These are phyloP conservation scores for Gyps fulvus DNA, from an alignment of 2,113 vertebrate genomes.

Conservation along the genomic window DNA sequence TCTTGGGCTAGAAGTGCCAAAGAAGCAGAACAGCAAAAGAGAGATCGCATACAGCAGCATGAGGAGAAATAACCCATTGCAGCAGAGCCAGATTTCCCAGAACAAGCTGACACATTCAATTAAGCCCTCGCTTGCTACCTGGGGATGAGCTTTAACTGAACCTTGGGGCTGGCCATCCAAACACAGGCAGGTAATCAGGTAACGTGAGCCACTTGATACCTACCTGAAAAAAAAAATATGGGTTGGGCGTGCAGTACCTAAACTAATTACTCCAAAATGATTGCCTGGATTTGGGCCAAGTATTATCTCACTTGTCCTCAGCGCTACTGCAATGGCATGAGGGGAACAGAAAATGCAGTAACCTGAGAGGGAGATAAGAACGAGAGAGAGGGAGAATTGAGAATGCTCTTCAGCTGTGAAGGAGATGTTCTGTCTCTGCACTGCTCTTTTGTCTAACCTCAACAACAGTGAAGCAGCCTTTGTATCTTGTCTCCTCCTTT, in stretches of 20 bases:
- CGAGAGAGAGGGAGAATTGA: slow-evolving; percentile 17
- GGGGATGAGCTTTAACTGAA: slow-evolving; percentile 7
- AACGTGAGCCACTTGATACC: slow-evolving; percentile 60
- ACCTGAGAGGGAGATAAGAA: slow-evolving; percentile 60
- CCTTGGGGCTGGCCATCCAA: slow-evolving; percentile 31
- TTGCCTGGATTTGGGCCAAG: slow-evolving; percentile 71
- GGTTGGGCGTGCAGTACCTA: slow-evolving; percentile 68
- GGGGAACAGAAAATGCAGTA: slow-evolving; percentile 55
- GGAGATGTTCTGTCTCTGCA: slow-evolving; percentile 37
- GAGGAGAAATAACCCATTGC: slow-evolving; percentile 13
- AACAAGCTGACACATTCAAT: slow-evolving; percentile 24
- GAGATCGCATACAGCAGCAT: not conserved
- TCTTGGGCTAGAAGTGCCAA: not conserved
- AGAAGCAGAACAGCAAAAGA: not conserved
- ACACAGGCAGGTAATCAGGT: slow-evolving; percentile 58
- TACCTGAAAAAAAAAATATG: slow-evolving; percentile 34
- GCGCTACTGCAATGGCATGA: slow-evolving; percentile 63
- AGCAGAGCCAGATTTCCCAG: slow-evolving; percentile 39
- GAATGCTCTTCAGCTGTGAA: slow-evolving; percentile 12
- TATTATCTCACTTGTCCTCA: slow-evolving; percentile 70
- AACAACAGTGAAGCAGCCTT: not conserved
- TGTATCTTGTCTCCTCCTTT: slow-evolving; percentile 4
- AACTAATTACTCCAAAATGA: slow-evolving; percentile 72
- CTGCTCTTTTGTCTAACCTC: not conserved
- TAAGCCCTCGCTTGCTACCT: not conserved